Evolutionary conservation across 2,888 invertebrate species (phyloP).

Genomic region (Nephrocerus scutellatus): DNA sequence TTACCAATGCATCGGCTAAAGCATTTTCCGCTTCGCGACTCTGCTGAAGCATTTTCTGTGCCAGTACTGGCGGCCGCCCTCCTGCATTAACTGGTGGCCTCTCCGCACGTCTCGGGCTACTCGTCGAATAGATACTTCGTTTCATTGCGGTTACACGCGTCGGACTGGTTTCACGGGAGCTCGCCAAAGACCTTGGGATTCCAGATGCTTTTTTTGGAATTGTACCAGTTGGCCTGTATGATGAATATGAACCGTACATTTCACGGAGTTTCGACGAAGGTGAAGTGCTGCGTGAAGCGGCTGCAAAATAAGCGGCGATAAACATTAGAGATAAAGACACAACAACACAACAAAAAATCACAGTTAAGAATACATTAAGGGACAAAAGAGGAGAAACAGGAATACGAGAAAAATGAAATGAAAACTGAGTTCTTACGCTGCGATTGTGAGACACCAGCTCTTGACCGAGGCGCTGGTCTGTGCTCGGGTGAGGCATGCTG

Average conservation of each 20-base stretch:
- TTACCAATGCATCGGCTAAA: conserved; percentile 68
- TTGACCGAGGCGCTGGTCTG: conserved; percentile 49
- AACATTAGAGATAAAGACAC: too few species aligned
- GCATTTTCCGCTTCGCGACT: conserved; percentile 82
- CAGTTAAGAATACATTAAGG: conserved; percentile 7
- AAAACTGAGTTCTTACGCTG: conserved; percentile 65
- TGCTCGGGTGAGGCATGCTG: conserved; percentile 53
- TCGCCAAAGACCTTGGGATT: conserved; percentile 62
- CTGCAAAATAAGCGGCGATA: conserved; percentile 55
- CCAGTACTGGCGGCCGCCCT: conserved; percentile 59
- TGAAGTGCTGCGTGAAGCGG: conserved; percentile 88
- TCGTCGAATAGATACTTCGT: conserved; percentile 38
- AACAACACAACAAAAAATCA: background rate
- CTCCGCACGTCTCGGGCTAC: conserved; percentile 47
- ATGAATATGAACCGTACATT: conserved; percentile 51
- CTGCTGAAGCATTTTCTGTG: conserved; percentile 77
- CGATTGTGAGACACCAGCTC: conserved; percentile 82
- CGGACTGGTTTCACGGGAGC: conserved; percentile 62
- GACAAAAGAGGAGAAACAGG: conserved; percentile 4
- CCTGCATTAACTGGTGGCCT: conserved; percentile 53
- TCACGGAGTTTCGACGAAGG: conserved; percentile 81
- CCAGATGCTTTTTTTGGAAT: conserved; percentile 63
- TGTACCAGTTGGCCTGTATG: conserved; percentile 47
- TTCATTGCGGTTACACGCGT: conserved; percentile 49
- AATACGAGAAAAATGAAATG: conserved; percentile 5